phyloP scores from a whole-genome alignment of 2,113 vertebrate genomes.

The Pycnonotus jocosus region DNA sequence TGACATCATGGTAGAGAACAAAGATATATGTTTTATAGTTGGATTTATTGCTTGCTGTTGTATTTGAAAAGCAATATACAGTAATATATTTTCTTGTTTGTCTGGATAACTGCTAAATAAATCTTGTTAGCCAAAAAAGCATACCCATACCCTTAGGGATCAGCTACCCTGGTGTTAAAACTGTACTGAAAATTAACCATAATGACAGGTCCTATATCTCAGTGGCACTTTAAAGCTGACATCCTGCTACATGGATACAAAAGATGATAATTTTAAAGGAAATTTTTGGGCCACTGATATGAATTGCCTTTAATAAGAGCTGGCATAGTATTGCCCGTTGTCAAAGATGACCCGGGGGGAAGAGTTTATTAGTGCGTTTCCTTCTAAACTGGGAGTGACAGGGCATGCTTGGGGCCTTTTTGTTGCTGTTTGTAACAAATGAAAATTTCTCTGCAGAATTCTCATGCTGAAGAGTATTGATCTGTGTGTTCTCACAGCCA shows the following conservation, averaged over 20 bases:
- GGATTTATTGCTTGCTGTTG: constrained; percentile 39
- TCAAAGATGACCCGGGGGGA: constrained; percentile 82
- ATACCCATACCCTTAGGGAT: constrained; percentile 56
- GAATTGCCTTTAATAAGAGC: constrained; percentile 84
- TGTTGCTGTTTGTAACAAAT: constrained; percentile 76
- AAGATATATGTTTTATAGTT: constrained; percentile 2
- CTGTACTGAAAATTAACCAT: constrained; percentile 78
- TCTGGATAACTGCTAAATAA: constrained; percentile 70
- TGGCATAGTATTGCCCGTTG: constrained; percentile 82
- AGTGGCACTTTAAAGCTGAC: constrained; percentile 84
- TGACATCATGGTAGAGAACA: not conserved
- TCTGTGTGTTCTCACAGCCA: constrained; percentile 69
- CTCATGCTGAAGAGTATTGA: constrained; percentile 73
- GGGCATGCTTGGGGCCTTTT: constrained; percentile 75
- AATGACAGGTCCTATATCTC: constrained; percentile 83
- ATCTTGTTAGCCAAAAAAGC: constrained; percentile 74
- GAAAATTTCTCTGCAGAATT: constrained; percentile 74
- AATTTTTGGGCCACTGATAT: constrained; percentile 87
- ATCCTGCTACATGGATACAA: constrained; percentile 75
- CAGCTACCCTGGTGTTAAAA: constrained; percentile 72
- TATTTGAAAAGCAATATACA: constrained; percentile 59
- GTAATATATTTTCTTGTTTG: constrained; percentile 69
- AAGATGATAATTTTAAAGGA: constrained; percentile 90
- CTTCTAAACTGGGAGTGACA: constrained; percentile 83
- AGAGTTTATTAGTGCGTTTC: constrained; percentile 84